Evolutionary conservation across 2,113 vertebrate species (phyloP).

Genomic region (Rhinolophus ferrumequinum): DNA sequence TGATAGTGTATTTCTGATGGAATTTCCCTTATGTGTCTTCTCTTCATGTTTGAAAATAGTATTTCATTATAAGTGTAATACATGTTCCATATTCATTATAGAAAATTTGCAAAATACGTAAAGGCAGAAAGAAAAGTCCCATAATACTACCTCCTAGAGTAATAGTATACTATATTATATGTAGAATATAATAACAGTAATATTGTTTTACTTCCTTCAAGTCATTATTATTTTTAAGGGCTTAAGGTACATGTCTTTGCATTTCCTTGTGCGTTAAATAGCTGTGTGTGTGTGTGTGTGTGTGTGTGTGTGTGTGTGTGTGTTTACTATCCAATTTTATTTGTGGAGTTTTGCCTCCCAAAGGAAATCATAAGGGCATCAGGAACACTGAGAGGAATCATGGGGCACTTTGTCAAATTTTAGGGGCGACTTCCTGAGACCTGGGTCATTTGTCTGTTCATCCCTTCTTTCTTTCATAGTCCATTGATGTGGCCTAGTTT

Average conservation of each 20-base stretch:
- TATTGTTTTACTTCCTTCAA: background rate
- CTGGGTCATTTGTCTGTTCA: background rate
- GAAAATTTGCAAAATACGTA: background rate
- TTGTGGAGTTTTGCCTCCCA: background rate
- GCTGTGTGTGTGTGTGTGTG: background rate
- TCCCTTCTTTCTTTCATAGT: background rate
- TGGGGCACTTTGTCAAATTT: background rate
- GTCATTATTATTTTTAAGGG: background rate
- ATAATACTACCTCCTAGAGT: background rate
- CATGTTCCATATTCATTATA: background rate
- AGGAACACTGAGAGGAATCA: background rate
- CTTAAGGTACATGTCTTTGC: background rate
- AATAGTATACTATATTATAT: background rate
- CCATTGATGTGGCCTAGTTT: background rate
- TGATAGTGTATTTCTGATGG: background rate
- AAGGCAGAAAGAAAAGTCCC: background rate
- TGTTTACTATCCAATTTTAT: background rate
- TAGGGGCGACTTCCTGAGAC: background rate
- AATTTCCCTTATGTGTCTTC: background rate
- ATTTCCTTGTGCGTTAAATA: background rate
- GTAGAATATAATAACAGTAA: background rate
- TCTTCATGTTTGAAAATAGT: background rate
- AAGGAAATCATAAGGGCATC: background rate
- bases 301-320: background rate
- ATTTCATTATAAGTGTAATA: background rate